These are phyloP conservation scores for Galendromus occidentalis DNA, from an alignment of 1,140 invertebrate species.

Conservation along the genomic window DNA sequence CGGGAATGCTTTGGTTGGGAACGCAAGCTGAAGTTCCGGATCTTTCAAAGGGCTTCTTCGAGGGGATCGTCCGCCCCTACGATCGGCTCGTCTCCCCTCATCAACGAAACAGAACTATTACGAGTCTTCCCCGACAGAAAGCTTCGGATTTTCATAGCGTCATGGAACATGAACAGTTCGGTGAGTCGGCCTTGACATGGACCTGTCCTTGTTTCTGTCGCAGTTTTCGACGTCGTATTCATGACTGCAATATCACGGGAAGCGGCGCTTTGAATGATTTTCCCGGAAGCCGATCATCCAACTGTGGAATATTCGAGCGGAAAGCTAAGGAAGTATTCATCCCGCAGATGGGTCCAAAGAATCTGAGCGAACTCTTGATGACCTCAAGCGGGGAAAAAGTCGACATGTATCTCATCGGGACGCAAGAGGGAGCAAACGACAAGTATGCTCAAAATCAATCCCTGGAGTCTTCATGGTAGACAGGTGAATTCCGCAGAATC, in stretches of 20 bases:
- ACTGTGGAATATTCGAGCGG: background rate
- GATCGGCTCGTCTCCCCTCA: conserved; percentile 30
- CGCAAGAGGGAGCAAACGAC: conserved; percentile 51
- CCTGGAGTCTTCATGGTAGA: no score
- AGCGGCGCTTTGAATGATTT: background rate
- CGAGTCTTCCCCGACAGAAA: conserved; percentile 62
- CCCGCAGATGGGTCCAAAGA: background rate
- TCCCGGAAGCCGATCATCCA: background rate
- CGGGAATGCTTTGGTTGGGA: no score
- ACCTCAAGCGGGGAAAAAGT: conserved; percentile 28
- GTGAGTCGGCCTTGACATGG: conserved; percentile 27
- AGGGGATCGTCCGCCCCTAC: background rate
- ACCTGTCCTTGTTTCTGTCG: conserved; percentile 12
- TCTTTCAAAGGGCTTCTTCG: conserved; percentile 10
- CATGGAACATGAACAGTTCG: conserved; percentile 92
- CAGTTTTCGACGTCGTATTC: background rate
- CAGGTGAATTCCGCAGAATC: no score
- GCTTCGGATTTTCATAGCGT: conserved; percentile 65
- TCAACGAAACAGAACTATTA: conserved; percentile 59
- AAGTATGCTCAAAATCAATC: conserved; percentile 22
- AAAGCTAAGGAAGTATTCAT: no score
- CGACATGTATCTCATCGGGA: conserved; percentile 74
- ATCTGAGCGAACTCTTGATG: conserved; percentile 6
- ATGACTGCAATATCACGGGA: background rate
- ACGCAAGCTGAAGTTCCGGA: conserved; percentile 4